Conservation (phyloP, 2,888 invertebrate genomes). For the Schizaphis graminum region DNA sequence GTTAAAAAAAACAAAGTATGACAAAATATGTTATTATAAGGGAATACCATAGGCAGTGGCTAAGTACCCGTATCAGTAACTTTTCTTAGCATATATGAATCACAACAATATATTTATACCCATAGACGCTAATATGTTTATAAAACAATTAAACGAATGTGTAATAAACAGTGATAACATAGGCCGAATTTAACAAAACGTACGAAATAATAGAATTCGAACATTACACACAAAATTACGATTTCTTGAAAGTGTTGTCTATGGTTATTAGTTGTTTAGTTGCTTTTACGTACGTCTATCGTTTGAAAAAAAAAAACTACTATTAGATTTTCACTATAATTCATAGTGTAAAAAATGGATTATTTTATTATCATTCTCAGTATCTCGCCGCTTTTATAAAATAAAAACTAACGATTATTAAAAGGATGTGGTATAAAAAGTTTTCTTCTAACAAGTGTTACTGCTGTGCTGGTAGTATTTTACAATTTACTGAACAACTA, state of each 20-base stretch:
- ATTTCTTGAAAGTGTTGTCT: neutral
- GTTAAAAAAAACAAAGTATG: neutral
- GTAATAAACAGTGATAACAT: neutral
- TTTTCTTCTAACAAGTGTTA: neutral
- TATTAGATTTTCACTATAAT: neutral
- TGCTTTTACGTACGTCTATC: neutral
- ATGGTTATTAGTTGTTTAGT: neutral
- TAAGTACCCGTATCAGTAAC: no score
- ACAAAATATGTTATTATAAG: neutral
- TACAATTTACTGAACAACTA: neutral
- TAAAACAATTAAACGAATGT: neutral
- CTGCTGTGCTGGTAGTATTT: neutral
- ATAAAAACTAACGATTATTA: neutral
- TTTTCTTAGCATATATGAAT: neutral
- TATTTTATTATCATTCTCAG: conserved; percentile 10
- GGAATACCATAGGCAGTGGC: no score
- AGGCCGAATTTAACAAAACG: neutral
- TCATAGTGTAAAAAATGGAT: neutral
- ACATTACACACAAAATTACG: neutral
- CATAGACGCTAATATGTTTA: neutral
- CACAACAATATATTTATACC: no score
- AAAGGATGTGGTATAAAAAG: neutral
- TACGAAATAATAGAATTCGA: no score
- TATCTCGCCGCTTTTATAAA: neutral
- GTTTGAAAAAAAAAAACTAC: neutral